Evolutionary conservation across 2,113 vertebrate species (phyloP).

Genomic region (Lepus timidus): DNA sequence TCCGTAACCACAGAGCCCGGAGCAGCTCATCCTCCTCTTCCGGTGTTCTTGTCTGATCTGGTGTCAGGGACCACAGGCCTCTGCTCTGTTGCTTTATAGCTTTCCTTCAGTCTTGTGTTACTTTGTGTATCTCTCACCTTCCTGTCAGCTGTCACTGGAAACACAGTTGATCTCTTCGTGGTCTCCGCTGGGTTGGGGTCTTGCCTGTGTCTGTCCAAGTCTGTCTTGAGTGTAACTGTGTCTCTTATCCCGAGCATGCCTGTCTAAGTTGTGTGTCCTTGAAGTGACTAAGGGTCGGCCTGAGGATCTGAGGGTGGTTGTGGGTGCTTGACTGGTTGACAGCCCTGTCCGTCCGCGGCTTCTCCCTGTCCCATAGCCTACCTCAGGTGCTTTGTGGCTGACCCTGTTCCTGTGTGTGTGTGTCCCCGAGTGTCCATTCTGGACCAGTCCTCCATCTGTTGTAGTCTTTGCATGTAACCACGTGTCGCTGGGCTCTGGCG

Average conservation of each 20-base stretch:
- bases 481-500: not conserved
- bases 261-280: not conserved
- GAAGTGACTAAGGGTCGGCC: not conserved
- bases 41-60: not conserved
- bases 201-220: not conserved
- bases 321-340: conserved; percentile 10
- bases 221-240: not conserved
- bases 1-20: not conserved
- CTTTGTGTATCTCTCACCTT: not conserved
- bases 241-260: not conserved
- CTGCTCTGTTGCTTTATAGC: not conserved
- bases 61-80: not conserved
- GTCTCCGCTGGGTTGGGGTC: conserved; percentile 1
- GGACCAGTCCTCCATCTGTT: conserved; percentile 3
- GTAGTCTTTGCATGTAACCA: not conserved
- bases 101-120: not conserved
- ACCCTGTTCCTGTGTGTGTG: not conserved
- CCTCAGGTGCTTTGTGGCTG: not conserved
- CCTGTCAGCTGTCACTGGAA: not conserved
- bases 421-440: conserved; percentile 10
- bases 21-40: not conserved
- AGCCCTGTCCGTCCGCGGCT: not conserved
- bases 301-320: conserved; percentile 6
- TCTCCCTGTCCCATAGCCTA: not conserved
- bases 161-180: conserved; percentile 28